phyloP scores from a whole-genome alignment of 2,888 invertebrate genomes.

The Tachystola acroxantha region DNA sequence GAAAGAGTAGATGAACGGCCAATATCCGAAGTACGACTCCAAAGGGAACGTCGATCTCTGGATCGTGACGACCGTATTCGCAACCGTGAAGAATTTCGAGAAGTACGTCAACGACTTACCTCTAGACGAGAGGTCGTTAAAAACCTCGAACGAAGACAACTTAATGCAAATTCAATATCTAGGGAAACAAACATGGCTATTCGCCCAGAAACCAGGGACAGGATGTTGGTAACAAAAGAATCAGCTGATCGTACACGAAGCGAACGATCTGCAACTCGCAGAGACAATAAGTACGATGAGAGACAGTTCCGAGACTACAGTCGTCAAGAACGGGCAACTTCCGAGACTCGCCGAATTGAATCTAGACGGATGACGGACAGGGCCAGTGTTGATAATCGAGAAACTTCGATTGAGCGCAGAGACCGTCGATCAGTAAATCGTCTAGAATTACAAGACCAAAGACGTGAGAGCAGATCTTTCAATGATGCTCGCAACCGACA shows the following conservation, averaged over 20 bases:
- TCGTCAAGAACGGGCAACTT: constrained; percentile 1
- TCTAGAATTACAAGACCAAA: background rate
- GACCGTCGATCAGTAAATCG: background rate
- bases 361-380: background rate
- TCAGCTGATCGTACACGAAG: background rate
- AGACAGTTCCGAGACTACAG: constrained; percentile 1
- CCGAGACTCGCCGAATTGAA: background rate
- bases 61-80: background rate
- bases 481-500: constrained; percentile 11
- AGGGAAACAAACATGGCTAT: background rate
- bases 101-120: constrained; percentile 4
- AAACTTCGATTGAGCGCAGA: background rate
- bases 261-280: constrained; percentile 1
- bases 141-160: background rate
- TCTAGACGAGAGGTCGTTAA: background rate
- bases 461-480: constrained; percentile 9
- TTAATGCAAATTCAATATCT: background rate
- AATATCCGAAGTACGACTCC: background rate
- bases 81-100: background rate
- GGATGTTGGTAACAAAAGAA: constrained; percentile 1
- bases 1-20: constrained; percentile 3
- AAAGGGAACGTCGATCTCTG: background rate
- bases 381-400: background rate
- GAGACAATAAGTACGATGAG: constrained; percentile 4
- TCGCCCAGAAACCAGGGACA: constrained; percentile 1